Percentiles rank a stretch among this genome's conserved stretches.
Conservation (phyloP, 2,797 vertebrate genomes). For the Anisognathus igniventris region DNA sequence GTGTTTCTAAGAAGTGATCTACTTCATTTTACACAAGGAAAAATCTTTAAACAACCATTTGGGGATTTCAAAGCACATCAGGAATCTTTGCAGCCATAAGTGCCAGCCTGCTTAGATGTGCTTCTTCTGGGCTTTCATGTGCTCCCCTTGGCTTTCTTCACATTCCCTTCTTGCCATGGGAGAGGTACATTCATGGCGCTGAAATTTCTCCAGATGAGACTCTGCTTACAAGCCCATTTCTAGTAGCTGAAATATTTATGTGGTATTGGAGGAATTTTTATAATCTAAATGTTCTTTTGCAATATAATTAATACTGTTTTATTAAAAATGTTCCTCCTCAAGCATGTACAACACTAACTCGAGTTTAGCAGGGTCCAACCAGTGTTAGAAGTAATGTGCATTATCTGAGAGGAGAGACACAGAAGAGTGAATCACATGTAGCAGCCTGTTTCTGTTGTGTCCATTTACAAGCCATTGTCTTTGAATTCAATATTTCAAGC, state of each 20-base stretch:
- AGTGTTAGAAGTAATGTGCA: neutral
- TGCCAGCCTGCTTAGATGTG: neutral
- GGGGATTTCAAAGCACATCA: neutral
- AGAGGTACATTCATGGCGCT: neutral
- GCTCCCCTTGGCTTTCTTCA: neutral
- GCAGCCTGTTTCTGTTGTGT: neutral
- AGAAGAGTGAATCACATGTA: neutral
- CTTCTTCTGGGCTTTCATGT: neutral
- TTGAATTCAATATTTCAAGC: slow-evolving; percentile 26
- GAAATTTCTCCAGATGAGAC: neutral
- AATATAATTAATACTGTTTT: neutral
- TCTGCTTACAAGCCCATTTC: neutral
- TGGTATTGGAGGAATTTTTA: neutral
- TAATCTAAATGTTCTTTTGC: neutral
- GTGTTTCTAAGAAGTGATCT: neutral
- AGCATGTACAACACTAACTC: neutral
- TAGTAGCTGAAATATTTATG: neutral
- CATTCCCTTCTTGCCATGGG: neutral
- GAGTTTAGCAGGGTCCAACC: neutral
- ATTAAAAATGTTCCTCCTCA: slow-evolving; percentile 1
- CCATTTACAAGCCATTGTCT: slow-evolving; percentile 10
- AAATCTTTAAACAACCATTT: neutral
- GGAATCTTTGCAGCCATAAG: neutral
- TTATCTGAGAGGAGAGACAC: neutral
- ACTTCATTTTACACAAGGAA: neutral